phyloP scores from a whole-genome alignment of 23 tunicate species.

The Styela plicata region DNA sequence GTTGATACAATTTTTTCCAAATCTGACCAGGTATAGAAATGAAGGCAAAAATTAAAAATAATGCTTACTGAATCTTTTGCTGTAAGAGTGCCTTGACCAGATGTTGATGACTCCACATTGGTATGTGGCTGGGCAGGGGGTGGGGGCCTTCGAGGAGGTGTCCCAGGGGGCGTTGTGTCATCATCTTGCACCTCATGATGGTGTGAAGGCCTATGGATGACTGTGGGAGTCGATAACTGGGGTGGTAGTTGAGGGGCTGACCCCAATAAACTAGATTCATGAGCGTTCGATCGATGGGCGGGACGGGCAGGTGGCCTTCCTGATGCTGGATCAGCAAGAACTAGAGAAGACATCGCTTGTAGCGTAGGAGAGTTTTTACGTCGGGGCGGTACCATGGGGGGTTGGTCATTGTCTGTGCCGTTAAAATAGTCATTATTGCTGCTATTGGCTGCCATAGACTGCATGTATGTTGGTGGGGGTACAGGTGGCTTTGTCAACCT shows the following conservation, averaged over 20 bases:
- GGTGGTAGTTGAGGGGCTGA: slow-evolving; percentile 19
- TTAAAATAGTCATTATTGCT: slow-evolving; percentile 5
- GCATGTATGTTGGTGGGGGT: slow-evolving; percentile 32
- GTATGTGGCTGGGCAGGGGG: slow-evolving; percentile 32
- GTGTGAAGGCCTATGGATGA: slow-evolving; percentile 32
- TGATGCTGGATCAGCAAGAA: slow-evolving; percentile 69
- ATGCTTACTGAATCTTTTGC: slow-evolving; percentile 37
- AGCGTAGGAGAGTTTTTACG: slow-evolving; percentile 76
- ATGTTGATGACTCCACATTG: slow-evolving; percentile 19
- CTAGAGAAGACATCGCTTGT: slow-evolving; percentile 11
- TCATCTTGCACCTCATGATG: slow-evolving; percentile 40
- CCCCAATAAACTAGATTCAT: slow-evolving; percentile 40
- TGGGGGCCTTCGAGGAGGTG: slow-evolving; percentile 42
- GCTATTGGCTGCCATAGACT: slow-evolving; percentile 1
- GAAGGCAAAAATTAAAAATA: slow-evolving; percentile 8
- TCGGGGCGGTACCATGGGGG: slow-evolving; percentile 92
- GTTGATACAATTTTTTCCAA: no score
- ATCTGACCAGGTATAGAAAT: no score
- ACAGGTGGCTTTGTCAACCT: slow-evolving; percentile 19
- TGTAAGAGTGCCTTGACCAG: neutral
- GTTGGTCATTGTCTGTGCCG: slow-evolving; percentile 47
- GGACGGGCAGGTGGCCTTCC: slow-evolving; percentile 86
- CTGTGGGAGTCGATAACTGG: slow-evolving; percentile 44
- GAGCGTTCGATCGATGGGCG: slow-evolving; percentile 36
- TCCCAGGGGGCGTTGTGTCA: slow-evolving; percentile 73